Evolutionary conservation across 2,888 invertebrate genomes (phyloP).

Genomic region (Byasa hedistus): DNA sequence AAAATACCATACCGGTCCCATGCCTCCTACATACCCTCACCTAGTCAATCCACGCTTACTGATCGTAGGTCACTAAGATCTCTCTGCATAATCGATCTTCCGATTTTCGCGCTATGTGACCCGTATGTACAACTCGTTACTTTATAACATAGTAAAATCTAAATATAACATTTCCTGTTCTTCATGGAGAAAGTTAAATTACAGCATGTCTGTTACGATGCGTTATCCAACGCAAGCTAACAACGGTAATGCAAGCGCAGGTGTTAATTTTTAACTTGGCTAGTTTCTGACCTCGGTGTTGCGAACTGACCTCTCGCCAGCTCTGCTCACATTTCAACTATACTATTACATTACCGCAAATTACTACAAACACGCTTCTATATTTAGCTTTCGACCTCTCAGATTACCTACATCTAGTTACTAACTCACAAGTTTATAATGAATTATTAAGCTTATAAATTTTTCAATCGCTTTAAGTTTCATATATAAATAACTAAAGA

Average conservation of each 20-base stretch:
- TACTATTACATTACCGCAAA: neutral
- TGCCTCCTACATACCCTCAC: too few species aligned
- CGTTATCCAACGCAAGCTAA: constrained; percentile 9
- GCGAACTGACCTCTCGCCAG: neutral
- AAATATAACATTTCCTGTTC: neutral
- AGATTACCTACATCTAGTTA: neutral
- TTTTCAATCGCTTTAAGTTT: too few species aligned
- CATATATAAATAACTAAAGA: too few species aligned
- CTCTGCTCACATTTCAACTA: constrained; percentile 10
- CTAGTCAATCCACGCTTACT: too few species aligned
- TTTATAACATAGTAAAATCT: too few species aligned
- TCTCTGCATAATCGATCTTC: too few species aligned
- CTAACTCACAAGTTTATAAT: neutral
- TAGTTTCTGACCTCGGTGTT: constrained; percentile 10
- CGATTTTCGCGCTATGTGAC: too few species aligned
- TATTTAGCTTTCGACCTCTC: neutral
- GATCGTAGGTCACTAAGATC: too few species aligned
- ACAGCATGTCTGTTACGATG: neutral
- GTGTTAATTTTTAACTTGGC: constrained; percentile 23
- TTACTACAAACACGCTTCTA: neutral
- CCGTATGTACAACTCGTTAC: too few species aligned
- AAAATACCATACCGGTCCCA: too few species aligned
- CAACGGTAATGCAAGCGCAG: constrained; percentile 12
- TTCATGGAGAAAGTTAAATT: neutral
- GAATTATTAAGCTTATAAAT: too few species aligned